Base-by-base conservation (phyloP, 2,888 invertebrate species). In the Macrophya annulata region DNA sequence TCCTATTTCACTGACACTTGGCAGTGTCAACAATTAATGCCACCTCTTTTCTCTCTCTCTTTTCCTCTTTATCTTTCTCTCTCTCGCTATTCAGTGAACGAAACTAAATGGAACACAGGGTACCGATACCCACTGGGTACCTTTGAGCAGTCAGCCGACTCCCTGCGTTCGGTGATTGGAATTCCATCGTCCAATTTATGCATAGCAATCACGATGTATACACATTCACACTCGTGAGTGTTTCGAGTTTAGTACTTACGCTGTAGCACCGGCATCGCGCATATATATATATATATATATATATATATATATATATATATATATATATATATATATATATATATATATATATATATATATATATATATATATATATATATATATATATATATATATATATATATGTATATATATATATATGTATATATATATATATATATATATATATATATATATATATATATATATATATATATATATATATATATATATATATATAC, bases 151-250 rank as follows among this genome's bases (percentile, higher is more conserved):
- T 74, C 85, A 48, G 85, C 85, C 85, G 85, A 82, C 79, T 77
- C 59, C 55, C 55, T 82, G 21, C 81, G 85, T 81, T 82, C 85
- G 82, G 85, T 85, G 85, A 85, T 85, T 85, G 85, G 85, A 85
- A 85, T 85, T 85, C 85, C 85, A 82, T 85, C 85, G 72, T 82
- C 79, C 85, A 85, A 85, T 85, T 85, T 82, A 85, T 85, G 81
- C 85, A 82, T 81, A 81, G 85, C 85, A 85, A 85, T 85, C 85
- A 85, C 81, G 59, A 74, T 40, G 48, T 68, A 48, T 71, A 83
- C 48, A 71, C 71, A 83, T 83, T 83, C 83, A 83, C 68, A 83
- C 45, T 59, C 8, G 45, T 48, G 79, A 76, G 76, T 76, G 48
- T 76, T 45, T 51, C 48, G 76, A 48, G 76, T 76, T 31, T 43